These are phyloP conservation scores for Acleris emargana DNA, from an alignment of 2,888 invertebrate genomes.

Conservation along the genomic window DNA sequence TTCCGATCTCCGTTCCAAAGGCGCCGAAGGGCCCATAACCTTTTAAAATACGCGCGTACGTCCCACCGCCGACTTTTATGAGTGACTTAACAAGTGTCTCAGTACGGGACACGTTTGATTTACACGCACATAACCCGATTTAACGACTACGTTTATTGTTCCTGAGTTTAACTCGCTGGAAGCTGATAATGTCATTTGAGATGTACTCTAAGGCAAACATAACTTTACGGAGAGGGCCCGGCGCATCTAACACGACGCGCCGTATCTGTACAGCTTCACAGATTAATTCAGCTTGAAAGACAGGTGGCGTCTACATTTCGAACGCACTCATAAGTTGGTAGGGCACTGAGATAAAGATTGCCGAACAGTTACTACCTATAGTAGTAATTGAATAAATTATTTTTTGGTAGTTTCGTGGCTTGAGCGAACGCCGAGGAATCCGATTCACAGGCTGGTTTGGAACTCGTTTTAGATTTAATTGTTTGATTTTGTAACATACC, in stretches of 20 bases:
- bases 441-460: constrained; percentile 14
- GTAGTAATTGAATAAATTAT: constrained; percentile 45
- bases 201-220: constrained; percentile 38
- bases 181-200: constrained; percentile 71
- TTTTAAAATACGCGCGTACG: constrained; percentile 71
- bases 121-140: constrained; percentile 69
- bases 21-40: constrained; percentile 59
- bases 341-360: constrained; percentile 42
- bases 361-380: constrained; percentile 38
- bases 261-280: not conserved
- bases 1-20: constrained; percentile 37
- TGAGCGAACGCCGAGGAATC: constrained; percentile 8
- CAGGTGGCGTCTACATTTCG: constrained; percentile 7
- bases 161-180: constrained; percentile 66
- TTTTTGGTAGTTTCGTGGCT: constrained; percentile 25
- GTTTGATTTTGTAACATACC: not conserved
- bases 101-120: constrained; percentile 69
- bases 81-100: constrained; percentile 78
- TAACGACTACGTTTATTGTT: constrained; percentile 75
- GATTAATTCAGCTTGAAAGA: not conserved
- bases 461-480: not conserved
- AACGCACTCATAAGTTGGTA: not conserved
- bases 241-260: not conserved
- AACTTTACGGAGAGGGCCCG: not conserved
- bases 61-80: constrained; percentile 75